phyloP scores from a whole-genome alignment of 2,113 vertebrate genomes.

The Todiramphus saurophagus region DNA sequence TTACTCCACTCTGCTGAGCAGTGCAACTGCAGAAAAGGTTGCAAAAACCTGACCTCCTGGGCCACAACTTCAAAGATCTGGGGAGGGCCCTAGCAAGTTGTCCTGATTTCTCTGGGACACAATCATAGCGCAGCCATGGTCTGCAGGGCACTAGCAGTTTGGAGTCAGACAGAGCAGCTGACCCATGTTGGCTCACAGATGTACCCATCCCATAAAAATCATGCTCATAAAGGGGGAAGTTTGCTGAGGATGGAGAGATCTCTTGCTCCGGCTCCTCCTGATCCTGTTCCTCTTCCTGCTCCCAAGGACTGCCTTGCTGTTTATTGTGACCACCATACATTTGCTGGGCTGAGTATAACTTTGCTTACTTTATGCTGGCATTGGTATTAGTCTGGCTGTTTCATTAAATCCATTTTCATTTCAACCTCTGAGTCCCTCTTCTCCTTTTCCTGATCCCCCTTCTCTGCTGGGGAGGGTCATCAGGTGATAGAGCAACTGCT shows the following conservation, averaged over 20 bases:
- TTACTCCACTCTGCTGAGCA: background rate
- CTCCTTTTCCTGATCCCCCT: background rate
- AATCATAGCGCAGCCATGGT: background rate
- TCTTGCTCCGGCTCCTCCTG: too few species aligned
- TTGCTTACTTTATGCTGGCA: too few species aligned
- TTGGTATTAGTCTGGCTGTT: too few species aligned
- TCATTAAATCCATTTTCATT: background rate
- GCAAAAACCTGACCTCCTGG: background rate
- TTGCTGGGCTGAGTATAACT: too few species aligned
- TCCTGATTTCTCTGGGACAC: background rate
- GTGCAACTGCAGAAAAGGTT: background rate
- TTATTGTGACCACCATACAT: too few species aligned
- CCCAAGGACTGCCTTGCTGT: too few species aligned
- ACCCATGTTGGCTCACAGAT: background rate
- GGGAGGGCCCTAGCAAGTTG: background rate
- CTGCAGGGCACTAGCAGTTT: background rate
- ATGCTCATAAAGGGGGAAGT: background rate
- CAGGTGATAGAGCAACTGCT: background rate
- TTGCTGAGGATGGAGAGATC: background rate
- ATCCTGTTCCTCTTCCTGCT: too few species aligned
- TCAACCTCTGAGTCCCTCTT: background rate
- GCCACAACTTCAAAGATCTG: background rate
- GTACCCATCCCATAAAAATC: background rate
- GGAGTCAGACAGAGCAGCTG: background rate
- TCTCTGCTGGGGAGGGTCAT: background rate